Conservation (phyloP, 2,797 vertebrate species). For the Spondyliosoma cantharus region DNA sequence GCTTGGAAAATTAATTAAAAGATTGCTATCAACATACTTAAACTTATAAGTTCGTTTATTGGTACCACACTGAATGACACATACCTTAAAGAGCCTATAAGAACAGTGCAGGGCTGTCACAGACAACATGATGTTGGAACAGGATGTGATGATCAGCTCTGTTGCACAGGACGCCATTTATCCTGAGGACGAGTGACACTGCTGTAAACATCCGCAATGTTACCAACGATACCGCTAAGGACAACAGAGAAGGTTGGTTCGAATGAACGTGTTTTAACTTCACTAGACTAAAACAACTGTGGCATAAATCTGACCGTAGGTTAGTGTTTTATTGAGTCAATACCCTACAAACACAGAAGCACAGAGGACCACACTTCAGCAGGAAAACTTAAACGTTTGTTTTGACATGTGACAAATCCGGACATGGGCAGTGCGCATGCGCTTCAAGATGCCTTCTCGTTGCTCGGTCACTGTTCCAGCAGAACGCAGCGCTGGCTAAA, state of each 20-base stretch:
- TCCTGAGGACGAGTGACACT: conserved; percentile 7
- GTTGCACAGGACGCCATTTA: conserved; percentile 72
- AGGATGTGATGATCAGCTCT: conserved; percentile 56
- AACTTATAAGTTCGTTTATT: not conserved
- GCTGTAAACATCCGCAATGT: not conserved
- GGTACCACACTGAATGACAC: not conserved
- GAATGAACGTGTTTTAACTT: not conserved
- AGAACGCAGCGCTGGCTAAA: too few relatives aligned
- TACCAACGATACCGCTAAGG: not conserved
- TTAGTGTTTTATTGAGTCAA: rapidly evolving
- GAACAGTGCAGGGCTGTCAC: conserved; percentile 73
- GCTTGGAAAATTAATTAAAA: not conserved
- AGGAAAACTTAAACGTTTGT: conserved; percentile 55
- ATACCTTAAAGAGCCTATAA: conserved; percentile 82
- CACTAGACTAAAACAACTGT: not conserved
- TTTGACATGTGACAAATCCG: conserved; percentile 72
- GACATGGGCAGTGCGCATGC: conserved; percentile 70
- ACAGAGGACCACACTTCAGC: conserved; percentile 20
- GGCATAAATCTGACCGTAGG: not conserved
- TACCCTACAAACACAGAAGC: not conserved
- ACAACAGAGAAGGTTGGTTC: not conserved
- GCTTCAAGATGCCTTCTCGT: conserved; percentile 2
- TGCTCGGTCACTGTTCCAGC: rapidly evolving
- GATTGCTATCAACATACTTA: not conserved
- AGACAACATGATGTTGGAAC: conserved; percentile 65